Evolutionary conservation across 2,113 vertebrate species (phyloP), one percentile per base, ranked within the genome.

Genomic region (Nyctibius bracteatus): DNA sequence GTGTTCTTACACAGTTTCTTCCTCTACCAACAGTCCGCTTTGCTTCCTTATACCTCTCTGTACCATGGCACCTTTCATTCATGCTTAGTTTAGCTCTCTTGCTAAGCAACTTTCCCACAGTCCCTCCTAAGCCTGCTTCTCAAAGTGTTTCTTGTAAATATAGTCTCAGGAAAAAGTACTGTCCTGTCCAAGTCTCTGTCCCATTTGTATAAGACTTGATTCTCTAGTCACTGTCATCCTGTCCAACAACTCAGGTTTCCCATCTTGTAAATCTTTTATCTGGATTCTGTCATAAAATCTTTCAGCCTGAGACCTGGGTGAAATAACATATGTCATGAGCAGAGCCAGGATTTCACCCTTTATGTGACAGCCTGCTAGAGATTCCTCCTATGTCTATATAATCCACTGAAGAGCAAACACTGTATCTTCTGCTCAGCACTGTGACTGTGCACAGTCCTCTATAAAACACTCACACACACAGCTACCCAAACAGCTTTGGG

Each of bases 151-250:
- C 5, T 37, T 39, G n/a, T 58, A 77, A 52, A 61, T 52, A 24
- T 1, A 55, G 46, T 37, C 28, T 86, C 30, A 35, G 33, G 14
- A 66, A 63, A 86, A 97, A 52, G 9, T 25, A 54, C 12, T 33
- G 27, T 33, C 16, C 22, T 79, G 22, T 75, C 67, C 81, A 80
- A 68, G 6, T 33, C 13, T 47, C 68, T 35, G 10, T 49, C 44
- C 41, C 16, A 37, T 35, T 62, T 68, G 24, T 1, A 0, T 17
- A 52, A 71, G 44, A 74, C 6, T 5, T 0, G 1, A 25, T 44
- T 62, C 30, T 83, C 8, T 85, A 8, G 52, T 79, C 55, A 31
- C 61, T 49, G 35, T 19, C 81, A 66, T 21, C 19, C 24, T 65
- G 25, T 24, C 41, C 37, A 51, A 61, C 51, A 44, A 61, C 24